Base-by-base conservation (phyloP, 2,797 vertebrate genomes). In the Eidolon dupreanum region DNA sequence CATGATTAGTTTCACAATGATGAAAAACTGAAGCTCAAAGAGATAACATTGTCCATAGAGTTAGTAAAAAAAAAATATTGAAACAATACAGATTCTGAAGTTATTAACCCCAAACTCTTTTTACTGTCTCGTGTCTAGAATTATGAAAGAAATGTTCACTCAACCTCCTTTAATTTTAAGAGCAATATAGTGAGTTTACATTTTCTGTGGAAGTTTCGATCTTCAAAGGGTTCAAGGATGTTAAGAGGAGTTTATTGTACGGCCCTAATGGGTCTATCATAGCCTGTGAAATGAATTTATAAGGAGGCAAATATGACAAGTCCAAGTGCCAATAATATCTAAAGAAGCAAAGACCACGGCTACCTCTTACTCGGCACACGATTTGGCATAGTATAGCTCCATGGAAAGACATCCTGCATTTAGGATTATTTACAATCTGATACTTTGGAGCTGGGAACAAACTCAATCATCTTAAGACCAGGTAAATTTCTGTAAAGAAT, bases 341-440 rank as follows among this genome's bases (percentile, higher is more conserved):
- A 84, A 89, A 96, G 78, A 94, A 28, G 22, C 41, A 75, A 97
- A 95, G 70, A 22, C 19, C 86, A 59, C 33, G 97, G 89, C 61
- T 92, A 92, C 82, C 75, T 33, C 20, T 22, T 38, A 63, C 63
- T 94, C 24, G 88, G 49, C 46, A 90, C 61, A 83, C 79, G 94
- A 86, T 65, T 38, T 94, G 68, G 70, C 43, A 89, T 65, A 79
- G 38, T 46, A 81, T 36, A 96, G 65, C 61, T 95, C 73, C 82
- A 53, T n/a, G 49, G 81, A 79, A 93, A 86, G 74, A n/a, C 8
- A 82, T 81, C 57, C 75, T 51, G 51, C 41, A 59, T 24, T 86
- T 82, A 53, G 84, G 49, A 82, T 97, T 94, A 74, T 66, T 96
- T 93, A 75, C n/a, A 86, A 74, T 57, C n/a, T 63, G 68, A 85